phyloP scores from a whole-genome alignment of 2,888 invertebrate species.

The Rotaria magnacalcarata region DNA sequence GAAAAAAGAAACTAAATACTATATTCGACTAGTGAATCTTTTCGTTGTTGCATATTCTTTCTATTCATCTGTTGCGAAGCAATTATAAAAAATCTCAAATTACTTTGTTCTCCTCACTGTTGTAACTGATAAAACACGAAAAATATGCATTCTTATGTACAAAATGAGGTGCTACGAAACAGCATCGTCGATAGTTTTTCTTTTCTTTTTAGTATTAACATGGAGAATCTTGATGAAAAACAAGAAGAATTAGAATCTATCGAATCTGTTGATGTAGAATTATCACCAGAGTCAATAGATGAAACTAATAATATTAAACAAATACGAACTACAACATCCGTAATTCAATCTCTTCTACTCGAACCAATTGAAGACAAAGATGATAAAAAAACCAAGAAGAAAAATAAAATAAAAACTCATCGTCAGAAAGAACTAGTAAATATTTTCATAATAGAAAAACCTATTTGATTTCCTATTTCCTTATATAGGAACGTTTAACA shows the following conservation, averaged over 20 bases:
- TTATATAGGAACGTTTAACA: background rate
- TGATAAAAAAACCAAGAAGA: background rate
- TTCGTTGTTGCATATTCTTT: no score
- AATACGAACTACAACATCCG: background rate
- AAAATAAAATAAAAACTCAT: background rate
- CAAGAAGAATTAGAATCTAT: background rate
- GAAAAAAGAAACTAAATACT: no score
- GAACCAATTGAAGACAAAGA: background rate
- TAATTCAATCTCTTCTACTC: background rate
- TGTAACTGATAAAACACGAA: background rate
- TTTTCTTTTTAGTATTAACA: background rate
- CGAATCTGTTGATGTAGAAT: background rate
- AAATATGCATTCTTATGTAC: background rate
- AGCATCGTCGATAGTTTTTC: background rate
- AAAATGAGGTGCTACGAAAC: background rate
- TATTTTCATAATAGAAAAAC: background rate
- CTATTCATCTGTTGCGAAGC: no score
- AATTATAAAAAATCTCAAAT: background rate
- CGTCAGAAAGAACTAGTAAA: conserved; percentile 27
- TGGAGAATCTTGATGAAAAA: background rate
- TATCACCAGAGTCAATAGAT: background rate
- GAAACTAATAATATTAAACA: background rate
- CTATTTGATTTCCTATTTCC: background rate
- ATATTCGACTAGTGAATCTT: no score
- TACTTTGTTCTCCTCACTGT: background rate